A percentile compares a stretch with the other conserved stretches of the same genome.
Evolutionary conservation across 1,140 invertebrate species (phyloP).

Genomic region (Drosophila kikkawai): DNA sequence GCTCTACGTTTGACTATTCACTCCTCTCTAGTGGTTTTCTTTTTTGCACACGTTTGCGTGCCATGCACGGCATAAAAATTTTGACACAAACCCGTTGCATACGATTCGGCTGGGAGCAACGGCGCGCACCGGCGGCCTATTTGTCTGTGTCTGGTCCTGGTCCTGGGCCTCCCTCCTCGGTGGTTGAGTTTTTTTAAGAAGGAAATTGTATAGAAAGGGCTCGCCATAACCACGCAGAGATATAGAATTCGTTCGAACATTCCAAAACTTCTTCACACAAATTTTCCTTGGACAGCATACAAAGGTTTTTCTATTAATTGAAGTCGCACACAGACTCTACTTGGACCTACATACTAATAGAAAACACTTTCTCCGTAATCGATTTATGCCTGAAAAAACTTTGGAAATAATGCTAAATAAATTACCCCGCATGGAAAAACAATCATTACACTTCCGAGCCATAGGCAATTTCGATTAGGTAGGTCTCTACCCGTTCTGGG

Average conservation of each 20-base stretch:
- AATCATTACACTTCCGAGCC: conserved; percentile 72
- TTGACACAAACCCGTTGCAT: conserved; percentile 80
- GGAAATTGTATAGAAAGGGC: neutral
- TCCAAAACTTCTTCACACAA: neutral
- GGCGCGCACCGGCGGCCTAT: conserved; percentile 5
- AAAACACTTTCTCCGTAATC: conserved; percentile 1
- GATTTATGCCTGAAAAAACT: conserved; percentile 5
- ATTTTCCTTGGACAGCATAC: neutral
- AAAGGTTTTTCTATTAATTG: conserved; percentile 1
- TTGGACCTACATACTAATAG: neutral
- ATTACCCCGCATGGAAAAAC: conserved; percentile 72
- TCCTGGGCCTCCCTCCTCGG: neutral
- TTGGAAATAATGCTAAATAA: conserved; percentile 76
- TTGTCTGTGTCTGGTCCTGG: conserved; percentile 21
- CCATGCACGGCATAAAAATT: conserved; percentile 81
- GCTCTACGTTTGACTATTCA: conserved; percentile 56
- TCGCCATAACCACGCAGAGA: conserved; percentile 17
- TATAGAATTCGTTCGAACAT: conserved; percentile 49
- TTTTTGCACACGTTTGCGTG: conserved; percentile 75
- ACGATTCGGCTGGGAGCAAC: conserved; percentile 56
- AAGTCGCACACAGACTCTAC: neutral
- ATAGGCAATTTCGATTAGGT: conserved; percentile 69
- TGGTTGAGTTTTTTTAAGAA: neutral
- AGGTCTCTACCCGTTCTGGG: conserved; percentile 4
- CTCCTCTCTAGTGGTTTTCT: conserved; percentile 46